phyloP scores from a whole-genome alignment of 1,140 invertebrate genomes.

The Drosophila orosa region DNA sequence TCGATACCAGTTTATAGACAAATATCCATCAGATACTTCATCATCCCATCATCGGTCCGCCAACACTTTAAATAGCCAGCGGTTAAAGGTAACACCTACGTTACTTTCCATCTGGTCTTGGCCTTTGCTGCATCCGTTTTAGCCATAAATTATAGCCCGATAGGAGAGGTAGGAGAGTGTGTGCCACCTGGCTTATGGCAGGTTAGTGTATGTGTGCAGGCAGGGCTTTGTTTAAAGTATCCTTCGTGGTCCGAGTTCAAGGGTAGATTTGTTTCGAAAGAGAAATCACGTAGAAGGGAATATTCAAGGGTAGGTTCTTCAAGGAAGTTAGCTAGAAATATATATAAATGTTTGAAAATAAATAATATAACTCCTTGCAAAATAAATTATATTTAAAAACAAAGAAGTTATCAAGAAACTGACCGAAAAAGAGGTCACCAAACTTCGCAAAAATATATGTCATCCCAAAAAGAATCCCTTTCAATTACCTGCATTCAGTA shows the following conservation, averaged over 20 bases:
- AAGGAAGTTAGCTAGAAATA: too few species aligned
- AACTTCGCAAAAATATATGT: not conserved
- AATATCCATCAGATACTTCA: not conserved
- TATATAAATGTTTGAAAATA: too few species aligned
- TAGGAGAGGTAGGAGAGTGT: constrained; percentile 7
- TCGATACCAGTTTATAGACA: not conserved
- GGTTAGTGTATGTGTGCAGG: constrained; percentile 3
- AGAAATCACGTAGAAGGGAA: not conserved
- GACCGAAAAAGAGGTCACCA: not conserved
- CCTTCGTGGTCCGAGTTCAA: too few species aligned
- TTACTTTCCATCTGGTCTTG: not conserved
- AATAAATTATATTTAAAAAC: not conserved
- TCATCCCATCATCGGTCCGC: constrained; percentile 1
- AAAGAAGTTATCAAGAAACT: not conserved
- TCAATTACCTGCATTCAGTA: not conserved
- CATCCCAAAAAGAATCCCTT: not conserved
- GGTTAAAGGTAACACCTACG: constrained; percentile 31
- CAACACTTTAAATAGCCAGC: constrained; percentile 24
- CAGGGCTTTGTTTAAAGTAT: constrained; percentile 22
- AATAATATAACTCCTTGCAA: not conserved
- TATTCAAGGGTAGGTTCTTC: not conserved
- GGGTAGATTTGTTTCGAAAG: not conserved
- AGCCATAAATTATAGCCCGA: constrained; percentile 42
- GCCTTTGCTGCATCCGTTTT: constrained; percentile 15
- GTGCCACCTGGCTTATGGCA: constrained; percentile 8